Conservation (phyloP, 2,113 vertebrate genomes). For the Ornithorhynchus anatinus region DNA sequence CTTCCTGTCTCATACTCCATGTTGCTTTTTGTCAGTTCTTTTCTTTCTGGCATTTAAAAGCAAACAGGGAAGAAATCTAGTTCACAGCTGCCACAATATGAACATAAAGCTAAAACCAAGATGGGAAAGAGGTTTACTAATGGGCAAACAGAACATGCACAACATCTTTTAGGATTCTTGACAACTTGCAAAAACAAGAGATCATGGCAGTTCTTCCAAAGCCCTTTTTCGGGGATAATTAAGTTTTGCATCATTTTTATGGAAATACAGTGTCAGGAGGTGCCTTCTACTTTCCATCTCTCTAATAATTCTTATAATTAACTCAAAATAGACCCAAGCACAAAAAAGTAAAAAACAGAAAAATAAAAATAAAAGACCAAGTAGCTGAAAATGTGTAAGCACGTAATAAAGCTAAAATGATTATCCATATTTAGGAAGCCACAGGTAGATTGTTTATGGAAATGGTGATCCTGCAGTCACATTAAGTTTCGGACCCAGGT, state of each 20-base stretch:
- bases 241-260: not conserved
- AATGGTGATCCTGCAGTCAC: too few species aligned
- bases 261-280: not conserved
- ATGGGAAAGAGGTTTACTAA: too few species aligned
- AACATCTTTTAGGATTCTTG: not conserved
- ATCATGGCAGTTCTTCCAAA: not conserved
- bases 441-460: too few species aligned
- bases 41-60: too few species aligned
- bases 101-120: too few species aligned
- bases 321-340: not conserved
- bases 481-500: too few species aligned
- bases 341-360: not conserved
- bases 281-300: not conserved
- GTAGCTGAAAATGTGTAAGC: not conserved
- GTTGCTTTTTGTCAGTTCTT: too few species aligned
- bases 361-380: not conserved
- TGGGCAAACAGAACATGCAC: not conserved
- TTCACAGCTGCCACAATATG: too few species aligned
- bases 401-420: not conserved
- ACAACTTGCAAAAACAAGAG: not conserved
- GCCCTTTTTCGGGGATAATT: not conserved
- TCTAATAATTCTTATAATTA: not conserved
- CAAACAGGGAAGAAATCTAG: too few species aligned
- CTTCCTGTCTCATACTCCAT: too few species aligned
- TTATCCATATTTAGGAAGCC: not conserved